Base-by-base conservation (phyloP, 1,140 invertebrate genomes). In the Cheumatopsyche charites region DNA sequence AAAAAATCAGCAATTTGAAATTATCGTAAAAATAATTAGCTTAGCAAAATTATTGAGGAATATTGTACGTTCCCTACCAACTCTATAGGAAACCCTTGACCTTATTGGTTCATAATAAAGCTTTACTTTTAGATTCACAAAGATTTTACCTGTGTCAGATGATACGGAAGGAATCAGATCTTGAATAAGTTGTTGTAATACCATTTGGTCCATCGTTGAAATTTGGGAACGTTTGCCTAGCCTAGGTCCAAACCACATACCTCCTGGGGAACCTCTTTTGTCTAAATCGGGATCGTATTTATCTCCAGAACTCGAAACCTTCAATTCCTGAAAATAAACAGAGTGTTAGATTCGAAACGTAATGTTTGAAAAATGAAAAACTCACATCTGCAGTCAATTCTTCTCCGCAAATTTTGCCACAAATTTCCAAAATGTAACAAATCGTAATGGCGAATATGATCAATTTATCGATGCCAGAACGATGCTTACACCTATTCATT, bases 201-300 rank as follows among this genome's bases (percentile, higher is more conserved):
- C 55, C 1, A 47, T 62, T 15, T 61, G 36, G n/a, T 70, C 67
- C 26, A 25, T 29, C 1, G 25, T 1, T 2, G 25, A 45, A 1
- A 11, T n/a, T 43, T 68, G 12, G 11, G 62, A 19, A 21, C 73
- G 29, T 43, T 76, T 76, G n/a, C 74, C 74, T 11, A 76, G 58
- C 17, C 74, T 19, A 6, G 74, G 74, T 1, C 74, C 74, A 58
- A 76, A 76, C 74, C 74, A 76, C 74, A 76, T 73, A 43, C 74
- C 74, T 0, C 65, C 69, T 1, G 67, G 67, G 19, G 68, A 62
- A 0, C 71, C 74, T 41, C 52, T 66, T 26, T 72, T 72, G 13
- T 62, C 43, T 9, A 55, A 19, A 55, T 68, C 66, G 3, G 12
- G 11, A 52, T 68, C 66, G 11, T 26, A 67, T 49, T 49, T 67